Percentiles rank a stretch among this genome's conserved stretches.
phyloP scores from a whole-genome alignment of 2,888 invertebrate species.

The Thera britannica region DNA sequence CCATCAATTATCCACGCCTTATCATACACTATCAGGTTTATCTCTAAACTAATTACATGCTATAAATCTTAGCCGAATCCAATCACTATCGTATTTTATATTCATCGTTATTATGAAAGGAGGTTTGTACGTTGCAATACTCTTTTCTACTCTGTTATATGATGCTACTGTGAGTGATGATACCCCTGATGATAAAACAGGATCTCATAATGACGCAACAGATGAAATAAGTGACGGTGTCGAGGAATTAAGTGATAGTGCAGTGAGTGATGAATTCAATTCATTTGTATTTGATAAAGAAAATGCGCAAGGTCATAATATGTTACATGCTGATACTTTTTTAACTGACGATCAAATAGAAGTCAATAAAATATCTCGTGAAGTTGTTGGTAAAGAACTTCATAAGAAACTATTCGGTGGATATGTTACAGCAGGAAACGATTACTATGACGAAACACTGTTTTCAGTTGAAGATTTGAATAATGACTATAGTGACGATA shows the following conservation, averaged over 20 bases:
- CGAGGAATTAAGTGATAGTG: not conserved
- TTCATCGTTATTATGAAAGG: slow-evolving; percentile 27
- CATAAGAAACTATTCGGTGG: not conserved
- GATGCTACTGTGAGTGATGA: not conserved
- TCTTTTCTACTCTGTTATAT: slow-evolving; percentile 9
- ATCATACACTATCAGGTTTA: slow-evolving; percentile 12
- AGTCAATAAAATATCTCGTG: not conserved
- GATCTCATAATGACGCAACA: not conserved
- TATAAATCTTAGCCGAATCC: slow-evolving; percentile 11
- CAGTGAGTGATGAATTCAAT: slow-evolving; percentile 5
- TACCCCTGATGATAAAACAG: not conserved
- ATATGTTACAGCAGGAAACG: not conserved
- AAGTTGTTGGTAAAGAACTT: not conserved
- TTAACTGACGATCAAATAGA: not conserved
- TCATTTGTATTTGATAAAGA: not conserved
- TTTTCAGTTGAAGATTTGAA: not conserved
- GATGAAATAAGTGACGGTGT: not conserved
- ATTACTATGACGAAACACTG: not conserved
- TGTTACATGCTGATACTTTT: not conserved
- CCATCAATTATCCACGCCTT: slow-evolving; percentile 11
- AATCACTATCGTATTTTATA: slow-evolving; percentile 3
- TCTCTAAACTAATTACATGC: slow-evolving; percentile 14
- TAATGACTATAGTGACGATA: not conserved
- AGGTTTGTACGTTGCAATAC: slow-evolving; percentile 17
- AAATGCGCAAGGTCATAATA: not conserved